A percentile compares a stretch with the other conserved stretches of the same genome.
These are phyloP conservation scores for Coelogynopora nodosa DNA, from an alignment of 2,888 invertebrate species.

Conservation along the genomic window DNA sequence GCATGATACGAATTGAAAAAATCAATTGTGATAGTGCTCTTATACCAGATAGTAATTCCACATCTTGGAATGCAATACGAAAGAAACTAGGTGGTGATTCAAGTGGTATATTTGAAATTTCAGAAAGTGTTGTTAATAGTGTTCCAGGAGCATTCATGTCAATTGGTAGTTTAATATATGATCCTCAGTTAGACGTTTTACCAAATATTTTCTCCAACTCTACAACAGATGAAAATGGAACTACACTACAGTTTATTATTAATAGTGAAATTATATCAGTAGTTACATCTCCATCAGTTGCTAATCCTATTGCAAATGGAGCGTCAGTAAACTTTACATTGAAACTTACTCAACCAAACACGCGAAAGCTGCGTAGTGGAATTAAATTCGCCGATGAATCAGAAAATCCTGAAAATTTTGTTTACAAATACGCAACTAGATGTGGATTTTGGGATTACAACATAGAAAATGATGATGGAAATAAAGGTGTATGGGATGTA, in stretches of 20 bases:
- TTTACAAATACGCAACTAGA: constrained; percentile 1
- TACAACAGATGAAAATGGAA: constrained; percentile 2
- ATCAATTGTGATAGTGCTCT: background rate
- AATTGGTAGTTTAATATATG: background rate
- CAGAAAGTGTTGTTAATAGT: background rate
- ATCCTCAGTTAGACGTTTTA: background rate
- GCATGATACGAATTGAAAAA: background rate
- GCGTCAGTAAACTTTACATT: background rate
- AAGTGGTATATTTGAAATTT: background rate
- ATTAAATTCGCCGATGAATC: background rate
- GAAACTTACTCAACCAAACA: constrained; percentile 30
- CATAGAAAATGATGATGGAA: background rate
- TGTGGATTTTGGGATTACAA: constrained; percentile 40
- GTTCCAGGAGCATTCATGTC: background rate
- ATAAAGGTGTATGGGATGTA: background rate
- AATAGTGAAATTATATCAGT: background rate
- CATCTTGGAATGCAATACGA: background rate
- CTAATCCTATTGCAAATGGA: background rate
- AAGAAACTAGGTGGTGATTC: background rate
- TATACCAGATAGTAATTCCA: background rate
- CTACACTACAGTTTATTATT: background rate
- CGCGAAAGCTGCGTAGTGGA: background rate
- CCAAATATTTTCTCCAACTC: background rate
- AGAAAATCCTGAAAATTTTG: background rate
- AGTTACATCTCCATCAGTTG: background rate